Evolutionary conservation across 2,888 invertebrate species (phyloP), one percentile per base, ranked within the genome.

Genomic region (Synergus umbraculus): DNA sequence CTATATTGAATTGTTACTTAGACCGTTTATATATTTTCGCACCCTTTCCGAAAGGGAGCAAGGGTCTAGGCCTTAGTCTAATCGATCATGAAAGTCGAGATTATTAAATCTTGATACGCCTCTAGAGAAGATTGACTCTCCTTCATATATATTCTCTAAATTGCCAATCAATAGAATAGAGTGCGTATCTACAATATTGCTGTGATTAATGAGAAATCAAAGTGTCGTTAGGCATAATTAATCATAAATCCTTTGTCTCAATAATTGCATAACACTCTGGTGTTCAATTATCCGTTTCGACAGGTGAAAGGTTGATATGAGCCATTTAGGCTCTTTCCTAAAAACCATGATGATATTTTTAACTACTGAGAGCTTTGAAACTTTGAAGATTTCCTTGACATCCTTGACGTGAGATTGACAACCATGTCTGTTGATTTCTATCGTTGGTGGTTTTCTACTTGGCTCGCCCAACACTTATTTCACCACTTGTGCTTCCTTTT

Each of bases 361-460:
- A 73, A 73, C 73, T 83, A 37, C 73, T 49, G 73, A 37, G 54
- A 54, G 54, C 54, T 87, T 85, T 15, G 73, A 37, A 54, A 37
- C 73, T 73, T 73, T 54, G 37, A 54, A 73, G 54, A 73, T 73
- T 73, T 73, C 37, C 73, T 54, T 73, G 37, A 49, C 69, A 37
- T 73, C 86, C 87, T 88, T 88, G 88, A 88, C 88, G 86, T 82
- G 83, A 87, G 88, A 88, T 86, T 87, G 88, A 88, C 88, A 87
- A 87, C 85, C 86, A 84, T 86, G 86, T 85, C 63, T 66, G 63
- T 78, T 18, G 37, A 67, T 69, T 41, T 37, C 76, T 60, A 67
- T 67, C 76, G 63, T 63, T 65, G 66, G 41, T 54, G 77, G 43
- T 73, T 76, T 66, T 37, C 58, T 37, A 29, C 65, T 8, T 66